Evolutionary conservation across 2,888 invertebrate genomes (phyloP).

Genomic region (Heteropelma amictum): DNA sequence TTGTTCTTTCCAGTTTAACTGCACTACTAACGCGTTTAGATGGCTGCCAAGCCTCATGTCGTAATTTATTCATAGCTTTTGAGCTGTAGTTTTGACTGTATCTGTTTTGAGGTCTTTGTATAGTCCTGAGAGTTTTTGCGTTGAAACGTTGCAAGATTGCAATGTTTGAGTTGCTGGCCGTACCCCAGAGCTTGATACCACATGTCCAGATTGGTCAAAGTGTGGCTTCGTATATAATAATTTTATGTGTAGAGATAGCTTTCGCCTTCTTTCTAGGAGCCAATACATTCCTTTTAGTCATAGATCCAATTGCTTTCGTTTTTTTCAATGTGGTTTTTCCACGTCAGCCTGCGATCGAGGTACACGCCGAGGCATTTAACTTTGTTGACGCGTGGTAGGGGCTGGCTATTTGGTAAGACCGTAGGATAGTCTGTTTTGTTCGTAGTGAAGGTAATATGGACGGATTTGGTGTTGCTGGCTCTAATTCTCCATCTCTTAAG

Average conservation of each 20-base stretch:
- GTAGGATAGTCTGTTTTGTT: slow-evolving; percentile 8
- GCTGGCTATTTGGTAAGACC: slow-evolving; percentile 39
- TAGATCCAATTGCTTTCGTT: slow-evolving; percentile 18
- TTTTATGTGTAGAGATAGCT: slow-evolving; percentile 30
- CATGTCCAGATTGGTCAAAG: slow-evolving; percentile 41
- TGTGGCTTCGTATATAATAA: slow-evolving; percentile 34
- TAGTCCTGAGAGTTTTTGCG: background rate
- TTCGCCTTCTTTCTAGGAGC: slow-evolving; percentile 22
- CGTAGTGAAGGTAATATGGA: background rate
- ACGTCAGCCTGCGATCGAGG: slow-evolving; percentile 54
- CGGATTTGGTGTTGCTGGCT: slow-evolving; percentile 1
- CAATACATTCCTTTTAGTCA: slow-evolving; percentile 31
- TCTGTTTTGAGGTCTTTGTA: background rate
- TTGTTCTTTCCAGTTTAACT: too few species aligned
- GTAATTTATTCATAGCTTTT: too few species aligned
- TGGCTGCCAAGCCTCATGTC: too few species aligned
- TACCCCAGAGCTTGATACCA: too few species aligned
- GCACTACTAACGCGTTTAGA: too few species aligned
- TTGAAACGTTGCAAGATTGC: slow-evolving; percentile 1
- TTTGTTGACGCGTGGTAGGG: slow-evolving; percentile 41
- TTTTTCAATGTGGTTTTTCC: slow-evolving; percentile 34
- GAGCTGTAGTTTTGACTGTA: too few species aligned
- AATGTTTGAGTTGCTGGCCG: too few species aligned
- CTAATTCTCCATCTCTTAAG: background rate
- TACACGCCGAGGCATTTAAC: slow-evolving; percentile 61